Evolutionary conservation across 2,888 invertebrate genomes (phyloP).

Genomic region (Dryobotodes eremita): DNA sequence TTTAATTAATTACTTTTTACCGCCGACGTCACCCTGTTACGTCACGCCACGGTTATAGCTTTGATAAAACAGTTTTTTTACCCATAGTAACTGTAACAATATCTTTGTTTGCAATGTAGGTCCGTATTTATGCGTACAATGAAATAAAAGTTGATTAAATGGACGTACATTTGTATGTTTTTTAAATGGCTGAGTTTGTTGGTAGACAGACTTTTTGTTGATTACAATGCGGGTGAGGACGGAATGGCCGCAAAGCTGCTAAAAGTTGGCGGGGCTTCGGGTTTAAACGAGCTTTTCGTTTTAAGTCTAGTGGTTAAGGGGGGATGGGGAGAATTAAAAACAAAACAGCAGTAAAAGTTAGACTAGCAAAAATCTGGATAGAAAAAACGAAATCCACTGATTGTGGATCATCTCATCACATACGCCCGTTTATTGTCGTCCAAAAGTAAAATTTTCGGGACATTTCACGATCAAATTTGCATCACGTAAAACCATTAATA

Average conservation of each 20-base stretch:
- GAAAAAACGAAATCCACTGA: background rate
- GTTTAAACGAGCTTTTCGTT: conserved; percentile 30
- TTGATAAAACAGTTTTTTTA: conserved; percentile 32
- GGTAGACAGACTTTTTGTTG: conserved; percentile 20
- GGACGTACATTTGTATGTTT: conserved; percentile 24
- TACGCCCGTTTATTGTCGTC: background rate
- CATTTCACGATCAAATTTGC: background rate
- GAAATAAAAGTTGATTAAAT: conserved; percentile 37
- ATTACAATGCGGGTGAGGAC: conserved; percentile 34
- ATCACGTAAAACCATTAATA: background rate
- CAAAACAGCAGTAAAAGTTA: background rate
- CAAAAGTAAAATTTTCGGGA: too few species aligned
- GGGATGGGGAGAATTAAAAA: background rate
- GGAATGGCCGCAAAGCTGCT: conserved; percentile 6
- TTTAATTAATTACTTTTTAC: conserved; percentile 53
- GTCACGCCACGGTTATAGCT: conserved; percentile 30
- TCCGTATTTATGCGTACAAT: conserved; percentile 14
- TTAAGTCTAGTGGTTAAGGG: conserved; percentile 22
- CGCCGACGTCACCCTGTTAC: conserved; percentile 52
- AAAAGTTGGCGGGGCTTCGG: conserved; percentile 28
- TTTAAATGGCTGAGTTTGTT: conserved; percentile 18
- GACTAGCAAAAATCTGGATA: background rate
- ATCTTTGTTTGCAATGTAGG: conserved; percentile 32
- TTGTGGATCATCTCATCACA: background rate
- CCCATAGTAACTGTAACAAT: conserved; percentile 21